Conservation (phyloP, 2,888 invertebrate genomes). For the Agrotis puta region DNA sequence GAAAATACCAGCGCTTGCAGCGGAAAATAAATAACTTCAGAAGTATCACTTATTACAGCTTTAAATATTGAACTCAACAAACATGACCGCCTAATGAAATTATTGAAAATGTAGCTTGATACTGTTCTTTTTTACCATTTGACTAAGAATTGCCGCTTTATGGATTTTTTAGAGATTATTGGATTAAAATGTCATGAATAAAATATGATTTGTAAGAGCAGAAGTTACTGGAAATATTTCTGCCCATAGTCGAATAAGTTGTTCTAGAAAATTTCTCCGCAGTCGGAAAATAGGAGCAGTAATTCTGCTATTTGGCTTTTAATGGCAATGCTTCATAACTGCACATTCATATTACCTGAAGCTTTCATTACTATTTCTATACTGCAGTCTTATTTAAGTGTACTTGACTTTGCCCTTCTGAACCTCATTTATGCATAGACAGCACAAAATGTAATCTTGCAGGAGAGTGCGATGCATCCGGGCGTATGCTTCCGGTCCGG, state of each 20-base stretch:
- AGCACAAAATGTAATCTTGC: constrained; percentile 53
- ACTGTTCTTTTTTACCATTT: not conserved
- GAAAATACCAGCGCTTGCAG: constrained; percentile 34
- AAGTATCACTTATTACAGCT: constrained; percentile 1
- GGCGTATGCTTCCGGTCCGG: constrained; percentile 70
- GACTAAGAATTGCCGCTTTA: not conserved
- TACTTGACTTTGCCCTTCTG: constrained; percentile 27
- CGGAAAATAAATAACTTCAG: not conserved
- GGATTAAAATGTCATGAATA: not conserved
- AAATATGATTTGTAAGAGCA: not conserved
- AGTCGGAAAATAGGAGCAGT: not conserved
- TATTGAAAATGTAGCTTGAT: not conserved
- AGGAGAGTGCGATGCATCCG: constrained; percentile 62
- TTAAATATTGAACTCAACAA: not conserved
- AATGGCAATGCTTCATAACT: not conserved
- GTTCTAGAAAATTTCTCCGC: too few species aligned
- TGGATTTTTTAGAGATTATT: too few species aligned
- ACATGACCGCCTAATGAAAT: not conserved
- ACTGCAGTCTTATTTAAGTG: not conserved
- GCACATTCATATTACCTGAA: not conserved
- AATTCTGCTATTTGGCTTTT: not conserved
- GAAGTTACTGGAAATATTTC: too few species aligned
- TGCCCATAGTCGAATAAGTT: too few species aligned
- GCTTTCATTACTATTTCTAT: not conserved
- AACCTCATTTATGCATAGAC: constrained; percentile 2